Base-by-base conservation (phyloP, 2,113 vertebrate genomes). In the Takifugu bimaculatus region DNA sequence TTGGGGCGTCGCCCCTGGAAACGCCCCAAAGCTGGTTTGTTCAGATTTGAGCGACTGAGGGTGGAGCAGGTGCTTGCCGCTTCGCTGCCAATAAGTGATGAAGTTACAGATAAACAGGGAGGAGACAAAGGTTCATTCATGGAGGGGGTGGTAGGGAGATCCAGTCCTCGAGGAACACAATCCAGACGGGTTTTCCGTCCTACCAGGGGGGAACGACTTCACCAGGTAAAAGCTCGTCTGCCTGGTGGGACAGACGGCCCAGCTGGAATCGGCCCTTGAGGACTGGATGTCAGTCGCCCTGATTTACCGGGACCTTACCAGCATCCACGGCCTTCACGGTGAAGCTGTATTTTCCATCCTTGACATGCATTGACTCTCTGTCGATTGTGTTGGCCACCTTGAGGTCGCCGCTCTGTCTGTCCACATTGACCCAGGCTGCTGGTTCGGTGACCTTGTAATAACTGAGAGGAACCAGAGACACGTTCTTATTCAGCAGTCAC, bases 351-450 rank as follows among this genome's bases (percentile, higher is more conserved):
- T 71, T 5, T 35, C 92, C 89, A 48, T 88, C 61, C 35, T 80
- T 78, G 54, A 94, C 90, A 49, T 90, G 90, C 14, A 60, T 50
- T 1, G 92, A 84, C 69, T 97, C 95, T 81, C 93, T 89, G 68
- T 96, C 93, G 45, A 96, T 83, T 1, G 87, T 67, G 87, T 89
- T 92, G 10, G 85, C 7, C 6, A 93, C 93, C 67, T 6, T 92
- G 85, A 98, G 83, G 69, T 93, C 72, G 25, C 94, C 94, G 0
- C 81, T 85, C 27, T 9, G 63, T 72, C 70, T 86, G 47, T 91
- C 79, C n/a, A 96, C 85, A 54, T 50, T 86, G 75, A 98, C 77
- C 94, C 94, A 97, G 2, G 79, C 80, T 10, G 83, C 93, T 0
- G 91, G 91, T 44, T 94, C 93, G 65, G 57, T 52, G 50, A 78